Base-by-base conservation (phyloP, 2,797 vertebrate species). In the Pseudochaenichthys georgianus region DNA sequence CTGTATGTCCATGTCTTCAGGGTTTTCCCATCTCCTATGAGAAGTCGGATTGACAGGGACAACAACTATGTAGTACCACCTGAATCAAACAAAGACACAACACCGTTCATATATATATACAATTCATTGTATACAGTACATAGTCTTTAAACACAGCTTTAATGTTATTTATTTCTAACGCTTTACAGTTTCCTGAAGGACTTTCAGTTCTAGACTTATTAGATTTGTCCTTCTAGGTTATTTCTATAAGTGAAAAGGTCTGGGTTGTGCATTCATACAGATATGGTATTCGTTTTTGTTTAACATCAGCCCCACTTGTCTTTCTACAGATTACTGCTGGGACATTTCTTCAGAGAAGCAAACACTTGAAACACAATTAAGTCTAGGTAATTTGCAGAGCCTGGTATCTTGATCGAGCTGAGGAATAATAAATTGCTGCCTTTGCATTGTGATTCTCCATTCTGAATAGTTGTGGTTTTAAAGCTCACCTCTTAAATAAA, bases 11-110 rank as follows among this genome's bases (percentile, higher is more conserved):
- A 99, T 96, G 70, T 97, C 96, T 51, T 99, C 97, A 0, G 97
- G 97, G 0, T 93, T 97, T 83, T 92, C 93, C 97, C 96, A 96
- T 13, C 77, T 94, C 9, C 78, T 94, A 2, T 92, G 82, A 12
- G 92, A 74, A 12, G 88, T 89, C 9, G 87, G 75, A 47, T 95
- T 95, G 0, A 96, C 89, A 13, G 97, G 96, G 5, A 99, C 96
- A 21, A 99, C 97, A 87, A 98, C 96, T 0, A 99, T 94, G 87
- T 98, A 99, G 94, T 95, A 99, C 94, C 96, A 99, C 90, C 98
- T 99, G 90, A 58, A 54, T 48, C 7, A 78, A 70, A 80, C 12
- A 65, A 88, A 1, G 50, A 15, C 8, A 38, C 34, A 38, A 38
- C 34, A 38, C 34, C 34, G 28, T 28, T 28, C 5, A 28, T 5